These are phyloP conservation scores for Phrynocephalus guinanensis DNA, from an alignment of 2,797 vertebrate genomes.

Conservation along the genomic window DNA sequence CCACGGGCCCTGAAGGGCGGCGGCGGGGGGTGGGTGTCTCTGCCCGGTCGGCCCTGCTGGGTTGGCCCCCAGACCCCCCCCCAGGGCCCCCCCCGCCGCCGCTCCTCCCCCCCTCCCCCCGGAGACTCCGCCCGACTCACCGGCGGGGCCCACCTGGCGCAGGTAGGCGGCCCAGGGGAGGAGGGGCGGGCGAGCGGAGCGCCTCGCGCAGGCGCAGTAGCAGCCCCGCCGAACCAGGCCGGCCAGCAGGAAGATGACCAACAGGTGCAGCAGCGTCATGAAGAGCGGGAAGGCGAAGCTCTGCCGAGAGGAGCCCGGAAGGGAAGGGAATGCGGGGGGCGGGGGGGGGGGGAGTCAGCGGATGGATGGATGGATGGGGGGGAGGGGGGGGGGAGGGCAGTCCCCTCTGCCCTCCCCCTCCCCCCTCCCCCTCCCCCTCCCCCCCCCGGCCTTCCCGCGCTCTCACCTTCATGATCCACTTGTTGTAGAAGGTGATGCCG, in stretches of 20 bases:
- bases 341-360: neutral
- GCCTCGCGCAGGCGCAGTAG: neutral
- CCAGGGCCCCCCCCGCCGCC: neutral
- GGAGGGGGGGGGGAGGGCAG: too few relatives aligned
- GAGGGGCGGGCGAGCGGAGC: neutral
- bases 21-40: too few relatives aligned
- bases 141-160: conserved; percentile 32
- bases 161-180: neutral
- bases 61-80: neutral
- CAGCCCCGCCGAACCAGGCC: neutral
- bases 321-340: fast-evolving
- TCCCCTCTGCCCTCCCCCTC: too few relatives aligned
- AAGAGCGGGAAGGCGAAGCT: conserved; percentile 91
- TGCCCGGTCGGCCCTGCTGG: too few relatives aligned
- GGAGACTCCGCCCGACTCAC: neutral
- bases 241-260: conserved; percentile 81
- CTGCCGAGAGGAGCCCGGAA: neutral
- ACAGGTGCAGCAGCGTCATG: conserved; percentile 91
- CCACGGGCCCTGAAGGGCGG: too few relatives aligned
- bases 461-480: conserved; percentile 91
- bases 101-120: too few relatives aligned
- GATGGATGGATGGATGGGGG: too few relatives aligned
- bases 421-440: neutral
- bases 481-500: conserved; percentile 96
- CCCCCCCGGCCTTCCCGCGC: fast-evolving